Conservation (phyloP, 2,797 vertebrate species). For the Alfaro cultratus region DNA sequence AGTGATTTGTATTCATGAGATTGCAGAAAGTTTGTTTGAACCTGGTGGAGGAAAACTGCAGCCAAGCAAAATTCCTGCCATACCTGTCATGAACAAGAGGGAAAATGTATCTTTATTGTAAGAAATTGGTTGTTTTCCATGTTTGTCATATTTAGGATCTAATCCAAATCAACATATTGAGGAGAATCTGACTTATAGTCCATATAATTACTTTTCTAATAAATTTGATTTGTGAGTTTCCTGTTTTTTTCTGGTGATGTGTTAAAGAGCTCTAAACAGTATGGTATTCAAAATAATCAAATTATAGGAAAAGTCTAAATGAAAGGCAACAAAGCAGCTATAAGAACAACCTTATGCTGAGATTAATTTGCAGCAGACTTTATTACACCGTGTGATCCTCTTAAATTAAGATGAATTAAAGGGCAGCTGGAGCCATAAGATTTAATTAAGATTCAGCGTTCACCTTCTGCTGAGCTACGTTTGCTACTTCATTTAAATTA, state of each 20-base stretch:
- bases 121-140: neutral
- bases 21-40: slow-evolving; percentile 36
- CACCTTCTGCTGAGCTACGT: slow-evolving; percentile 73
- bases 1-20: slow-evolving; percentile 53
- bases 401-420: slow-evolving; percentile 77
- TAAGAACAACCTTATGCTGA: slow-evolving; percentile 26
- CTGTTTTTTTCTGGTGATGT: neutral
- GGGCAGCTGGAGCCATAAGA: slow-evolving; percentile 64
- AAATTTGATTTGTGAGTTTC: neutral
- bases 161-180: neutral
- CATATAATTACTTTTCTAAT: neutral
- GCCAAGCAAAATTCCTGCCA: slow-evolving; percentile 3
- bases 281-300: slow-evolving; percentile 17
- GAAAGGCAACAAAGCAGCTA: slow-evolving; percentile 24
- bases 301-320: slow-evolving; percentile 32
- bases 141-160: neutral
- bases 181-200: neutral
- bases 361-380: slow-evolving; percentile 58
- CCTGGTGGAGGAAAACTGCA: slow-evolving; percentile 6
- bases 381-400: slow-evolving; percentile 61
- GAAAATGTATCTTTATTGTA: neutral
- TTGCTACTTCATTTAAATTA: slow-evolving; percentile 74
- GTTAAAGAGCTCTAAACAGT: neutral
- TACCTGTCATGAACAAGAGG: slow-evolving; percentile 3
- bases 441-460: slow-evolving; percentile 78